phyloP scores from a whole-genome alignment of 2,797 vertebrate genomes.

The Kryptopterus vitreolus region DNA sequence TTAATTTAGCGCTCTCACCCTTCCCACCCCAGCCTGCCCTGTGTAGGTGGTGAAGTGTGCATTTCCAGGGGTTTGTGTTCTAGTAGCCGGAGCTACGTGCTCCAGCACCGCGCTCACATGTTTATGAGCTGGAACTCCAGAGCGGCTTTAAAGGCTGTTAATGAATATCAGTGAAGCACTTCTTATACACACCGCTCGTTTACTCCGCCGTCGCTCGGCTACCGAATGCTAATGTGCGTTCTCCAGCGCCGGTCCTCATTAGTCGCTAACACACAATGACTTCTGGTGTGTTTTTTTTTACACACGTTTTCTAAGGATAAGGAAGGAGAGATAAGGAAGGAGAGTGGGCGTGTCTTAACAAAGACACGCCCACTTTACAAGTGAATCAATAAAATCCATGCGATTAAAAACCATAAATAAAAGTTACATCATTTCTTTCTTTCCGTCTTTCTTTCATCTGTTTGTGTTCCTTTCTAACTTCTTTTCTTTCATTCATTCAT shows the following conservation, averaged over 20 bases:
- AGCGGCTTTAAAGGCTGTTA: neutral
- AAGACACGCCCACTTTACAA: no score
- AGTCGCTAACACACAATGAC: neutral
- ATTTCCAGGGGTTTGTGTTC: conserved; percentile 2
- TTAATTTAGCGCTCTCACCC: neutral
- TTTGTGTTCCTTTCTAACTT: no score
- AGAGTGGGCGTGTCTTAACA: no score
- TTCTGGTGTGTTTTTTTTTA: neutral
- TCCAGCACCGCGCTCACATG: neutral
- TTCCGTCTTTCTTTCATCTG: no score
- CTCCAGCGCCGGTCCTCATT: neutral
- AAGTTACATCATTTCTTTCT: no score
- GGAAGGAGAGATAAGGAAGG: no score
- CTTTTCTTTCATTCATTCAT: no score
- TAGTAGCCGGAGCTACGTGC: neutral
- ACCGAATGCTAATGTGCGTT: neutral
- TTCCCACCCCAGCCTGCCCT: neutral
- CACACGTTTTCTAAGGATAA: no score
- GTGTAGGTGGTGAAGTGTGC: neutral
- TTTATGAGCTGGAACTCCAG: conserved; percentile 6
- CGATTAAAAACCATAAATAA: no score
- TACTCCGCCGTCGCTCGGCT: neutral
- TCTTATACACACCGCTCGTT: neutral
- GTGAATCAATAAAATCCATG: no score
- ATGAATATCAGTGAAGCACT: neutral